phyloP scores from a whole-genome alignment of 2,797 vertebrate species.

The Diglossa cyanea region DNA sequence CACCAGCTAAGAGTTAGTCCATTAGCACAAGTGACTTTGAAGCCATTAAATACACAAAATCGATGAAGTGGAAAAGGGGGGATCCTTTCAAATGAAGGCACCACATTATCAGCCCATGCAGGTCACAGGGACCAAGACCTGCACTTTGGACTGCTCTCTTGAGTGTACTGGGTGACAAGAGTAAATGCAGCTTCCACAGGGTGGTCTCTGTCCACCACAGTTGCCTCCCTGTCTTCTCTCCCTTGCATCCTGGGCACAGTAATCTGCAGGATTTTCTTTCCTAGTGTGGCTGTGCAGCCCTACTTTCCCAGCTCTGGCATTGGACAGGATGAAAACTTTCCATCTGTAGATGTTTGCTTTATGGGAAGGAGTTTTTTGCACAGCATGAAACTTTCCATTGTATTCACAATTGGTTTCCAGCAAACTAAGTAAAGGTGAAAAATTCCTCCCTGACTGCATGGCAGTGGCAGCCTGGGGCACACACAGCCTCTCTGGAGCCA shows the following conservation, averaged over 20 bases:
- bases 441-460: background rate
- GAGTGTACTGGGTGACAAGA: background rate
- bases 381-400: slow-evolving; percentile 29
- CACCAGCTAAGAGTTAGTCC: background rate
- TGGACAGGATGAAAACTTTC: slow-evolving; percentile 14
- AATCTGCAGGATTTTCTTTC: background rate
- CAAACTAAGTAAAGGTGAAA: background rate
- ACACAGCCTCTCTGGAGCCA: background rate
- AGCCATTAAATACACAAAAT: background rate
- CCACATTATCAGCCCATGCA: accelerated
- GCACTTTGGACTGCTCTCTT: background rate
- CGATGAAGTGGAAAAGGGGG: background rate
- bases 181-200: background rate
- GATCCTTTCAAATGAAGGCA: background rate
- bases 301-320: background rate
- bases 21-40: slow-evolving; percentile 7
- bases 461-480: background rate
- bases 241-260: background rate
- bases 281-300: background rate
- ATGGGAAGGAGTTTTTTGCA: slow-evolving; percentile 16
- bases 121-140: background rate
- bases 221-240: background rate
- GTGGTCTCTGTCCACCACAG: background rate
- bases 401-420: background rate
- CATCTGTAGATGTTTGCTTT: slow-evolving; percentile 18